Conservation (phyloP, 64 coral and sea anemone genomes). For the Stichodactyla helianthus region DNA sequence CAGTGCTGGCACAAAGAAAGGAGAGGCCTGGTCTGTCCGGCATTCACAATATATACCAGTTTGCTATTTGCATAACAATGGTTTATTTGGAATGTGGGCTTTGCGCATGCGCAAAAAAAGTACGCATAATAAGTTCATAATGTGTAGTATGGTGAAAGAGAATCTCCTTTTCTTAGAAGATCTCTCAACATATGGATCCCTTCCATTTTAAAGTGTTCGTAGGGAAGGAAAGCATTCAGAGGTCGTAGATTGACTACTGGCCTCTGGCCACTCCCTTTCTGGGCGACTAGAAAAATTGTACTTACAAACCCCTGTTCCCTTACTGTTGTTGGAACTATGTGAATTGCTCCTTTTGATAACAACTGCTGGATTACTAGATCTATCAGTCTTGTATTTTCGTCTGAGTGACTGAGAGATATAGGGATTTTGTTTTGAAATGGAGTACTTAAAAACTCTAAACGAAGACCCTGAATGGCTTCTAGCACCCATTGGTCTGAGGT, state of each 20-base stretch:
- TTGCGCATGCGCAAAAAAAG: neutral
- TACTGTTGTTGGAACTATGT: neutral
- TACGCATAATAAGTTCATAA: neutral
- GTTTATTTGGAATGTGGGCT: conserved; percentile 8
- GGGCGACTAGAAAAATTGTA: conserved; percentile 43
- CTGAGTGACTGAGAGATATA: too few species aligned
- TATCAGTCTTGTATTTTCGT: conserved; percentile 15
- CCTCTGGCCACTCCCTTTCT: conserved; percentile 50
- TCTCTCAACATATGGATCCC: conserved; percentile 9
- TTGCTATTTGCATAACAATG: conserved; percentile 12
- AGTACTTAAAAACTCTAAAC: conserved; percentile 20
- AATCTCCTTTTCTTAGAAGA: neutral
- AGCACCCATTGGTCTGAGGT: conserved; percentile 26
- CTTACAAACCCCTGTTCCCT: conserved; percentile 35
- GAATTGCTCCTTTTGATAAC: conserved; percentile 49
- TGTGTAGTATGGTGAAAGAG: conserved; percentile 7
- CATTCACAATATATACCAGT: conserved; percentile 5
- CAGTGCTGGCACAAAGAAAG: neutral
- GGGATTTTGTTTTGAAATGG: conserved; percentile 1
- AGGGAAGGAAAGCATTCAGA: conserved; percentile 31
- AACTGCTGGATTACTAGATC: conserved; percentile 34
- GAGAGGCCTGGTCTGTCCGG: conserved; percentile 5
- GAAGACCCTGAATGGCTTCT: conserved; percentile 38
- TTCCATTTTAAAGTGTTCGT: conserved; percentile 46
- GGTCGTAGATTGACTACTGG: conserved; percentile 30